Evolutionary conservation across 1,140 invertebrate genomes (phyloP), one percentile per base, ranked within the genome.

Genomic region (Hylaeus volcanicus): DNA sequence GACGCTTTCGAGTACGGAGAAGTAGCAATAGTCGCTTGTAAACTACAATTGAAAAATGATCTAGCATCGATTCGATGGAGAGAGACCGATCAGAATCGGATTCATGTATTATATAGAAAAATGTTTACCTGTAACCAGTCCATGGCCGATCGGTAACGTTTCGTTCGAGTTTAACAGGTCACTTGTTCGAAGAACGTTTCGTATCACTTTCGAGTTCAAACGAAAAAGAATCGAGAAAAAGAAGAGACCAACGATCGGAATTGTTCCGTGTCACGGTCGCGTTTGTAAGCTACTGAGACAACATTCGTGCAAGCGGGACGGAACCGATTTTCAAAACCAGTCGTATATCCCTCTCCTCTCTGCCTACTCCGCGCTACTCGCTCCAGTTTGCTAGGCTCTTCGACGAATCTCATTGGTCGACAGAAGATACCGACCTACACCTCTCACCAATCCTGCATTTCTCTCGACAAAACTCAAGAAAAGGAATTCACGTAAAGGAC

Each of bases 311-410:
- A 70, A 74, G 69, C 69, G 51, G 70, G 72, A 45, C 66, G 64
- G 55, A 81, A 85, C 79, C 60, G 84, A 82, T 85, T 86, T 86
- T 86, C 74, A 75, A 86, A 86, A 86, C 74, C 43, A 74, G 73
- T 83, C 74, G 64, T 63, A 75, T 69, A 72, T 69, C 64, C 73
- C 64, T 65, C 78, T 68, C 72, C 55, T 61, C 72, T 12, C 64
- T 63, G 15, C 26, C 26, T 26, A 26, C 15, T 55, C 39, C 79
- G 6, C 69, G 51, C 37, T 15, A 37, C 69, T 15, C 70, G n/a
- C 43, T 68, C 72, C 12, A 61, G 56, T 14, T 43, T n/a, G n/a
- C 39, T 37, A 11, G 45, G 26, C 37, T 43, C 77, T 43, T 26
- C 37, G 43, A 55, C 61, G 71, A 74, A 64, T 64, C 58, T 43